A percentile compares a stretch with the other conserved stretches of the same genome.
phyloP scores from a whole-genome alignment of 2,888 invertebrate genomes.

The Agriotes lineatus region DNA sequence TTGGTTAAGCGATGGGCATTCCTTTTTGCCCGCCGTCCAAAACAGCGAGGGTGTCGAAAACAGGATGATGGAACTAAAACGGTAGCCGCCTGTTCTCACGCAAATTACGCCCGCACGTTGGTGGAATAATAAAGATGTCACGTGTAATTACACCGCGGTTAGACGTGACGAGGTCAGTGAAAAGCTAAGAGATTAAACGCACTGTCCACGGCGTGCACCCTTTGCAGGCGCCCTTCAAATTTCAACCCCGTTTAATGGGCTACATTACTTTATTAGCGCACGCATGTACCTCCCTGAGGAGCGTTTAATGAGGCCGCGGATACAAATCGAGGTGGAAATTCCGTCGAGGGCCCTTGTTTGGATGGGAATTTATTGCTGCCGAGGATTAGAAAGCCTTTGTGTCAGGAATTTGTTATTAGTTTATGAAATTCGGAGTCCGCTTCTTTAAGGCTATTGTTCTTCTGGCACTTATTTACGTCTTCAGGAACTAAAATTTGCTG shows the following conservation, averaged over 20 bases:
- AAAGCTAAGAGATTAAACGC: slow-evolving; percentile 34
- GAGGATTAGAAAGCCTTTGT: too few relatives aligned
- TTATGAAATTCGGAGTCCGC: too few relatives aligned
- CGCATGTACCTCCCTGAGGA: slow-evolving; percentile 22
- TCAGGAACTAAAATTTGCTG: too few relatives aligned
- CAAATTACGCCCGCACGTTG: slow-evolving; percentile 40
- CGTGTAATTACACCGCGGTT: slow-evolving; percentile 49
- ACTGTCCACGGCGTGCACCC: slow-evolving; percentile 20
- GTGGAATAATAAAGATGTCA: slow-evolving; percentile 45
- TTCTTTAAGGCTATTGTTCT: too few relatives aligned
- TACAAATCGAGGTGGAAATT: slow-evolving; percentile 1
- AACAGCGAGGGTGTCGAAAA: background rate
- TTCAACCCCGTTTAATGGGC: slow-evolving; percentile 22
- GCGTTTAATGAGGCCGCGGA: slow-evolving; percentile 20
- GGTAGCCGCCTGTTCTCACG: slow-evolving; percentile 28
- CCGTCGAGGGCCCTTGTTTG: too few relatives aligned
- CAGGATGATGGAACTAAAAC: slow-evolving; percentile 8
- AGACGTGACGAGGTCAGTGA: slow-evolving; percentile 47
- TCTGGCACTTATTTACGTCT: too few relatives aligned
- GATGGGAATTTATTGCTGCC: too few relatives aligned
- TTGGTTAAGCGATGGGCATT: too few relatives aligned
- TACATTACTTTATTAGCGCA: slow-evolving; percentile 16
- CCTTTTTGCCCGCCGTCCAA: background rate
- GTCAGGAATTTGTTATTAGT: too few relatives aligned
- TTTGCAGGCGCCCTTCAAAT: slow-evolving; percentile 33